A percentile compares a stretch with the other conserved stretches of the same genome.
Evolutionary conservation across 2,113 vertebrate species (phyloP).

Genomic region (Ascaphus truei): DNA sequence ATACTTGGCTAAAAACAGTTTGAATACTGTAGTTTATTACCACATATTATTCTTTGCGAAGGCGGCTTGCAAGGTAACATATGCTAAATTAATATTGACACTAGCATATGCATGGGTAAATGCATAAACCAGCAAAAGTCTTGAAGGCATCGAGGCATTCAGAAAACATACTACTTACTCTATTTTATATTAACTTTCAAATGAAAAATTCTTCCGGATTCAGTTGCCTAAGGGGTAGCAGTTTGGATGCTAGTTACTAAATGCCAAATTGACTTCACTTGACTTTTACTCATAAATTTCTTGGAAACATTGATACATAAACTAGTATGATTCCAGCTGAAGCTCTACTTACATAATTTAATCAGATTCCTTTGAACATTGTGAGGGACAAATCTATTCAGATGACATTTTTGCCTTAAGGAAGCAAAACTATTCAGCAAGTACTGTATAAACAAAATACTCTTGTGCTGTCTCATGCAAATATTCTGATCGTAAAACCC

Average conservation of each 20-base stretch:
- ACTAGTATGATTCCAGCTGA: constrained; percentile 21
- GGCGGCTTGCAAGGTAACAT: constrained; percentile 10
- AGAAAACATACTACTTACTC: constrained; percentile 28
- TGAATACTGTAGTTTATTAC: constrained; percentile 7
- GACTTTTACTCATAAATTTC: constrained; percentile 15
- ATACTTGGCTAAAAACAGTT: not conserved
- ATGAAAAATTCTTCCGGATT: constrained; percentile 39
- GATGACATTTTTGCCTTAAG: constrained; percentile 35
- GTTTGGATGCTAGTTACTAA: constrained; percentile 27
- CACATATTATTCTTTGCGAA: not conserved
- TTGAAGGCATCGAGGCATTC: constrained; percentile 19
- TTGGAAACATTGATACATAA: constrained; percentile 22
- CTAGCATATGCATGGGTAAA: constrained; percentile 31
- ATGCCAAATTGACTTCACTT: constrained; percentile 34
- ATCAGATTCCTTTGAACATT: constrained; percentile 27
- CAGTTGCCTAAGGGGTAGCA: constrained; percentile 27
- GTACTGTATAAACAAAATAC: constrained; percentile 29
- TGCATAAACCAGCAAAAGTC: constrained; percentile 22
- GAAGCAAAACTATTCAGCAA: constrained; percentile 19
- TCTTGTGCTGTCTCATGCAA: constrained; percentile 26
- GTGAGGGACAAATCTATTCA: constrained; percentile 36
- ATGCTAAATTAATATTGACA: constrained; percentile 35
- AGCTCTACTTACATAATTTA: constrained; percentile 34
- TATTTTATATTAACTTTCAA: constrained; percentile 41
- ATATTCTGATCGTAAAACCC: constrained; percentile 18